phyloP scores from a whole-genome alignment of 1,140 invertebrate species.

The Zaprionus vittiger region DNA sequence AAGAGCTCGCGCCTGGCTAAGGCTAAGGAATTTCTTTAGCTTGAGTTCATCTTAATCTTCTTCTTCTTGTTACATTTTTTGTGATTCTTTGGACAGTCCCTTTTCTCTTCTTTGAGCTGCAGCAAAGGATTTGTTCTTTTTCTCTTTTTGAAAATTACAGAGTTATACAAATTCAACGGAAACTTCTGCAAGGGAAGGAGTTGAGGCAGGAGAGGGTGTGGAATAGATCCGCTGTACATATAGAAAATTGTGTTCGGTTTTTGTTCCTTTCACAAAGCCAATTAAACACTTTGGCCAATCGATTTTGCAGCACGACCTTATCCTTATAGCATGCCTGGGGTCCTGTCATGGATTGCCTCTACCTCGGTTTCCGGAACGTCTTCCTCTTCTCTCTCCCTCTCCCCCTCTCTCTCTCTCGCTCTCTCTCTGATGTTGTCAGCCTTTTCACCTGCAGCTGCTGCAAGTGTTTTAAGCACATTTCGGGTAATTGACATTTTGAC shows the following conservation, averaged over 20 bases:
- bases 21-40: constrained; percentile 23
- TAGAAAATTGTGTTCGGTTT: constrained; percentile 17
- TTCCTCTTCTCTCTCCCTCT: neutral
- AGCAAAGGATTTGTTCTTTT: constrained; percentile 45
- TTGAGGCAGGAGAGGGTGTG: neutral
- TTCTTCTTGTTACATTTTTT: constrained; percentile 13
- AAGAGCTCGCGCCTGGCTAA: constrained; percentile 10
- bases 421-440: neutral
- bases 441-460: constrained; percentile 34
- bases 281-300: constrained; percentile 59
- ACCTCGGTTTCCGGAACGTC: neutral
- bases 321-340: neutral
- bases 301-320: constrained; percentile 38
- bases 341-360: constrained; percentile 12
- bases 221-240: neutral
- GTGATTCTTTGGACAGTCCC: constrained; percentile 3
- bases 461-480: constrained; percentile 71
- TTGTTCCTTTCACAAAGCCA: constrained; percentile 47
- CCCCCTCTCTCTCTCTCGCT: no score
- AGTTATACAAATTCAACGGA: constrained; percentile 48
- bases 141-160: constrained; percentile 5
- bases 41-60: neutral
- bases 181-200: constrained; percentile 1
- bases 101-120: constrained; percentile 22
- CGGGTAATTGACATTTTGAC: constrained; percentile 73